These are phyloP conservation scores for Schizotus pectinicornis DNA, from an alignment of 2,888 invertebrate genomes.

Conservation along the genomic window DNA sequence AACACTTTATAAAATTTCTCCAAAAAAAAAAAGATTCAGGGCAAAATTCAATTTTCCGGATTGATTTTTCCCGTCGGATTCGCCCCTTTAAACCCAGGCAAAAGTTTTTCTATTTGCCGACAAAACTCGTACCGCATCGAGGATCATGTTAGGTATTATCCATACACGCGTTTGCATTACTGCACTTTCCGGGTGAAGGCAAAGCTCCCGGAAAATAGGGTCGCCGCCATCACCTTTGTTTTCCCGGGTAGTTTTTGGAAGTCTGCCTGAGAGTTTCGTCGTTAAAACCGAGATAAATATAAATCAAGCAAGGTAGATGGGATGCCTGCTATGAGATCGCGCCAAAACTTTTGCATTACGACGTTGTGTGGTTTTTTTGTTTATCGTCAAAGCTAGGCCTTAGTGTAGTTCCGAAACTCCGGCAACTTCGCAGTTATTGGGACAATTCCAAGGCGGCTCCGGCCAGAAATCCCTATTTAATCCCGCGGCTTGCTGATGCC, in stretches of 20 bases:
- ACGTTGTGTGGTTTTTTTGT: slow-evolving; percentile 34
- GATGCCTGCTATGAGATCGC: slow-evolving; percentile 22
- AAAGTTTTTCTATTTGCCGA: slow-evolving; percentile 1
- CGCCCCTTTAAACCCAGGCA: background rate
- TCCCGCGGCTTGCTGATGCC: slow-evolving; percentile 2
- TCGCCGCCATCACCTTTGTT: slow-evolving; percentile 13
- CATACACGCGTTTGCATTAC: background rate
- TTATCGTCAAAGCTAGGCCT: slow-evolving; percentile 34
- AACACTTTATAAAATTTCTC: slow-evolving; percentile 29
- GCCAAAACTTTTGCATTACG: slow-evolving; percentile 40
- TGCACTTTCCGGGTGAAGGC: background rate
- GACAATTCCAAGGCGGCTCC: slow-evolving; percentile 32
- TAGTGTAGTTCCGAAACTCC: slow-evolving; percentile 34
- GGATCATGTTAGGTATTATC: too few species aligned
- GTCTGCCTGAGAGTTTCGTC: slow-evolving; percentile 23
- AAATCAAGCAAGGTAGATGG: slow-evolving; percentile 33
- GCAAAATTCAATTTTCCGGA: slow-evolving; percentile 19
- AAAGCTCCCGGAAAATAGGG: slow-evolving; percentile 10
- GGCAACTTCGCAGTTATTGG: slow-evolving; percentile 37
- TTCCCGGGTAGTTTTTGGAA: slow-evolving; percentile 20
- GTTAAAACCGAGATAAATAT: slow-evolving; percentile 28
- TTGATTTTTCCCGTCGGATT: slow-evolving; percentile 9
- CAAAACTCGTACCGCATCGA: too few species aligned
- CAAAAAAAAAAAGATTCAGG: slow-evolving; percentile 4
- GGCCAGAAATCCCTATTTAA: slow-evolving; percentile 31